A percentile compares a stretch with the other conserved stretches of the same genome.
Conservation (phyloP, 2,888 invertebrate genomes). For the Callyntrura guangdongensis region DNA sequence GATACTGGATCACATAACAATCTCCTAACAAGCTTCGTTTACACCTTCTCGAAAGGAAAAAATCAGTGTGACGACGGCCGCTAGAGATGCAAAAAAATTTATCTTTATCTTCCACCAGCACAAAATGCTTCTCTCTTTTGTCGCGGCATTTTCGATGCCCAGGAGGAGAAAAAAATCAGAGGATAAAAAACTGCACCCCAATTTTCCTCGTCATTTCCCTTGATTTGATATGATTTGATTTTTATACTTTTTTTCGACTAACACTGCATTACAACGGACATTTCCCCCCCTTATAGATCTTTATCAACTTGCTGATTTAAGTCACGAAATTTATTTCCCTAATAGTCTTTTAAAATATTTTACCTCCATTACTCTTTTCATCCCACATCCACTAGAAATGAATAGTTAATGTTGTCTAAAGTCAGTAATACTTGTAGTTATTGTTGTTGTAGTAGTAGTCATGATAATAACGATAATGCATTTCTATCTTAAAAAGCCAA, state of each 20-base stretch:
- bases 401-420: neutral
- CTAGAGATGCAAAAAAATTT: too few relatives aligned
- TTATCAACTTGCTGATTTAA: conserved; percentile 45
- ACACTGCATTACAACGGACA: neutral
- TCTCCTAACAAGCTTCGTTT: too few relatives aligned
- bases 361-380: neutral
- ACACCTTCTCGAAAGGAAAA: too few relatives aligned
- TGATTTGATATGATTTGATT: neutral
- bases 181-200: too few relatives aligned
- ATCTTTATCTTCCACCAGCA: too few relatives aligned
- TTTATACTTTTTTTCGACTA: neutral
- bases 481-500: neutral
- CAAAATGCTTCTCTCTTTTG: too few relatives aligned
- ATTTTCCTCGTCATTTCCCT: neutral
- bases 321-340: conserved; percentile 38
- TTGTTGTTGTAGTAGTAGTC: too few relatives aligned
- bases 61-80: too few relatives aligned
- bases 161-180: too few relatives aligned
- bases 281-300: conserved; percentile 13
- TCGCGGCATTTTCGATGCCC: too few relatives aligned
- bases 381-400: neutral
- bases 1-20: too few relatives aligned
- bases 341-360: conserved; percentile 6
- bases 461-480: neutral
- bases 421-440: neutral